Evolutionary conservation across 2,888 invertebrate genomes (phyloP), one percentile per base, ranked within the genome.

Genomic region (Urechis unicinctus): DNA sequence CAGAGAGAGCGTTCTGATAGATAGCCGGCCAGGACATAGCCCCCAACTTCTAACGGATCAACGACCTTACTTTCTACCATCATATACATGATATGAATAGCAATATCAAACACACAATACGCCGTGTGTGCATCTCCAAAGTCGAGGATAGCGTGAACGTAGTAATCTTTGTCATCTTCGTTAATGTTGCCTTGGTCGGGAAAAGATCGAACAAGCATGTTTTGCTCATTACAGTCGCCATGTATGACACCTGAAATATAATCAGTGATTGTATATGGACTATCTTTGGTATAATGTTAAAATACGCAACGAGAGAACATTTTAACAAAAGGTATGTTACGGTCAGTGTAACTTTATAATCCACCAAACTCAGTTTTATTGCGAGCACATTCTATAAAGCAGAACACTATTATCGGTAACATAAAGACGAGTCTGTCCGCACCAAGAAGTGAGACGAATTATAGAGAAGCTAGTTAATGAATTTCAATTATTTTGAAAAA

Each of bases 141-240:
- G 80, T 95, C 94, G 17, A 95, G 83, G 50, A 94, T 80, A 0
- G 86, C 89, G 1, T 81, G 77, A 6, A 91, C 81, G 50, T 80
- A 79, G 78, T 84, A 84, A 29, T 83, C 82, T 0, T 58, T 52
- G n/a, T 57, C 51, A 9, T 61, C 58, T 3, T n/a, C 24, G 51
- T 1, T 17, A 6, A 53, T 13, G 78, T 75, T 42, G 80, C 72
- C 42, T 79, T 80, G 65, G 64, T 17, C 71, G 68, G 48, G 24
- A 26, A 36, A 21, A 1, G 24, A 41, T 5, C 76, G 73, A 0
- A 88, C 85, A 3, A 93, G 72, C 3, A 94, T 83, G 77, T 95
- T 95, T 75, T 89, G 88, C 70, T 93, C 92, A 73, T 94, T 94
- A 57, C 89, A 83, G 73, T 95, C 95, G 0, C 92, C 94, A 72